Evolutionary conservation across 2,113 vertebrate genomes (phyloP), one percentile per base, ranked within the genome.

Genomic region (Semicossyphus pulcher): DNA sequence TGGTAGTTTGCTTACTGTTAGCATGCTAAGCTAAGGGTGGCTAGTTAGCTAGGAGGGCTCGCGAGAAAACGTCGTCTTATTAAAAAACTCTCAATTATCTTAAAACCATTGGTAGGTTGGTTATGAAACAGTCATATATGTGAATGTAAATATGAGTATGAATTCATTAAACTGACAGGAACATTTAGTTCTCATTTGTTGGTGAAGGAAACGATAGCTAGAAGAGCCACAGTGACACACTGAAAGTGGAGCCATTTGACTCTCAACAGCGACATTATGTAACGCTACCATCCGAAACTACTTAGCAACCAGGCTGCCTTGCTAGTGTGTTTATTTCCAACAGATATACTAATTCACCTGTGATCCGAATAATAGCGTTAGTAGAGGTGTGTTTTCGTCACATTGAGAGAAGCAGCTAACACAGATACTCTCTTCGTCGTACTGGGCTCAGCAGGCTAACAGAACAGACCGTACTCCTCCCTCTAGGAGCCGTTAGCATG

Each of bases 201-300:
- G 12, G 48, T 69, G 23, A 64, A 82, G 56, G 68, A 86, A 85
- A 72, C 57, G 65, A 39, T 21, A 65, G 54, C 47, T 44, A 26
- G 21, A 56, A 39, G 44, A 61, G 34, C 6, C 69, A 56, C 48
- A 77, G 76, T 76, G 77, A 78, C 75, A 78, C 77, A 70, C 44
- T 41, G 44, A 78, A 76, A 79, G 60, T 60, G 83, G 21, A 81
- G 76, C 83, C 83, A 61, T 84, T 89, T 64, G 68, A 83, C 71
- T 86, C 60, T 70, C 44, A 64, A 58, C 59, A 34, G 49, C 60
- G 54, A 86, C 53, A 92, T 93, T 93, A 93, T 93, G 90, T 92
- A 92, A 92, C 86, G 68, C 32, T 63, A 76, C 42, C 52, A 47
- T 34, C 10, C 28, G 26, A 80, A 74, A 67, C 74, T 47, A 80